Evolutionary conservation across 2,888 invertebrate genomes (phyloP).

Genomic region (Pharmacophagus antenor): DNA sequence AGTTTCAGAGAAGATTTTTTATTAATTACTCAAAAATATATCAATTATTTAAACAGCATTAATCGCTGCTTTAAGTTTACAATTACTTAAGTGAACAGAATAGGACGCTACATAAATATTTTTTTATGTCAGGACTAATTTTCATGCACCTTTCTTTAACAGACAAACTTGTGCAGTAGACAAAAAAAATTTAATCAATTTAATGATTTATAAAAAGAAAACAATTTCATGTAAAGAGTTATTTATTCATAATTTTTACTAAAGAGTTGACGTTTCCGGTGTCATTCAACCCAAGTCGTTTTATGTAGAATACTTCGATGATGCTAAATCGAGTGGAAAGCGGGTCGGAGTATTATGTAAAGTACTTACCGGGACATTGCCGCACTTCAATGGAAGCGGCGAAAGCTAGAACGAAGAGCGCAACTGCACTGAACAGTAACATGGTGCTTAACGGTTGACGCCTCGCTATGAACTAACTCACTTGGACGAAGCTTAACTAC

Average conservation of each 20-base stretch:
- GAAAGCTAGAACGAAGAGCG: conserved; percentile 20
- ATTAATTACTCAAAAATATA: background rate
- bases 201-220: background rate
- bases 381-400: conserved; percentile 27
- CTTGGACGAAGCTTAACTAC: conserved; percentile 14
- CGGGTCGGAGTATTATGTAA: conserved; percentile 27
- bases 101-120: too few species aligned
- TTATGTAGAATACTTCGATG: background rate
- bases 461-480: conserved; percentile 14
- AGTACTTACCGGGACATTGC: conserved; percentile 25
- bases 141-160: background rate
- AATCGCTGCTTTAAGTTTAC: background rate
- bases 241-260: background rate
- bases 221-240: background rate
- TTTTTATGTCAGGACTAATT: background rate
- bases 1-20: background rate
- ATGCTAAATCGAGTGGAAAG: conserved; percentile 21
- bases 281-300: background rate
- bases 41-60: background rate
- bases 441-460: conserved; percentile 12
- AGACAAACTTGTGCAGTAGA: background rate
- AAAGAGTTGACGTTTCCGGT: background rate
- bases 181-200: background rate
- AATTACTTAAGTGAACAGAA: background rate
- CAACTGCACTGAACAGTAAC: conserved; percentile 19